phyloP scores from a whole-genome alignment of 2,888 invertebrate species.

The Ormia ochracea region DNA sequence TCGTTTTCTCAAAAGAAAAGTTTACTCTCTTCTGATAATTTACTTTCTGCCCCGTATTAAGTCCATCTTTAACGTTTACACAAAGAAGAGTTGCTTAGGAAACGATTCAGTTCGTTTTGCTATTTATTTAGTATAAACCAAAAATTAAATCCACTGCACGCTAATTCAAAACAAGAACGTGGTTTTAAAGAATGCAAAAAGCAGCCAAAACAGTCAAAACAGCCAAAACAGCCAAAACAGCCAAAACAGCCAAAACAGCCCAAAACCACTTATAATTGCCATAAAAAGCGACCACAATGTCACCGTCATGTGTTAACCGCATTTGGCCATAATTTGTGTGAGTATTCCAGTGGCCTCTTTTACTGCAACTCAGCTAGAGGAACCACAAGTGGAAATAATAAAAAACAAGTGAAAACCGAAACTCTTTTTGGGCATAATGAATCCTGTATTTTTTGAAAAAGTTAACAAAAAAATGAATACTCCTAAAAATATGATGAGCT shows the following conservation, averaged over 20 bases:
- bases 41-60: not conserved
- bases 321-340: conserved; percentile 53
- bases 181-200: conserved; percentile 19
- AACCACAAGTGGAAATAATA: not conserved
- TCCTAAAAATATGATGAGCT: conserved; percentile 35
- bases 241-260: not conserved
- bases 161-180: not conserved
- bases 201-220: not conserved
- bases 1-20: no score
- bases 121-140: not conserved
- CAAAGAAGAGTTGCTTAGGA: not conserved
- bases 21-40: no score
- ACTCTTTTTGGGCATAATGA: conserved; percentile 61
- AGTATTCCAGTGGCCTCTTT: conserved; percentile 4
- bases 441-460: conserved; percentile 37
- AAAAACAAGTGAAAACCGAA: not conserved
- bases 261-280: conserved; percentile 57
- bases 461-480: conserved; percentile 35
- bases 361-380: not conserved
- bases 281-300: conserved; percentile 58
- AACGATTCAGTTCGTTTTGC: not conserved
- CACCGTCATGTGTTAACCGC: conserved; percentile 52
- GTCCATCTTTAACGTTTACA: no score
- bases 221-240: not conserved
- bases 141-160: not conserved